Evolutionary conservation across 2,113 vertebrate species (phyloP).

Genomic region (Otocyon megalotis): DNA sequence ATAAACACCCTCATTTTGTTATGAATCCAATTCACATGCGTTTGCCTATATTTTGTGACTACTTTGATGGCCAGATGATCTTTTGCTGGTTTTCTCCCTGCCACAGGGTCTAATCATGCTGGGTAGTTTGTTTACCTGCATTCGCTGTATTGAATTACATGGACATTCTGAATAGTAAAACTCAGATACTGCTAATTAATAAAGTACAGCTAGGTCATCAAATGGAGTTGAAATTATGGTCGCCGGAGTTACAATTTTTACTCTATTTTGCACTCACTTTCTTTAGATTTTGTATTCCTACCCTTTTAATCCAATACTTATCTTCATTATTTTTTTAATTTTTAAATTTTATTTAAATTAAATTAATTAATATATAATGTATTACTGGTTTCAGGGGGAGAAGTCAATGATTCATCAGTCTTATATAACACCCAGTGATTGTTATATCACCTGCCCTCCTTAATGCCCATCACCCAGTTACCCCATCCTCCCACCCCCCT

Average conservation of each 20-base stretch:
- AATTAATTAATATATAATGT: too few relatives aligned
- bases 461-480: too few relatives aligned
- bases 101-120: background rate
- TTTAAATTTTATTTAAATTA: too few relatives aligned
- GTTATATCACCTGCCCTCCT: too few relatives aligned
- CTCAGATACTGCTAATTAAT: background rate
- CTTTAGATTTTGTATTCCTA: background rate
- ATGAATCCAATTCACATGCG: background rate
- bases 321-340: too few relatives aligned
- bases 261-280: background rate
- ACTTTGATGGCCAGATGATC: background rate
- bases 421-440: too few relatives aligned
- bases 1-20: background rate
- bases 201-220: background rate
- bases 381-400: too few relatives aligned
- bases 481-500: too few relatives aligned
- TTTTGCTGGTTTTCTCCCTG: background rate
- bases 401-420: too few relatives aligned
- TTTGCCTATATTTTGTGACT: background rate
- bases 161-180: background rate
- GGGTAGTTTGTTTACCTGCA: background rate
- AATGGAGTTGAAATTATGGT: background rate
- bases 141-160: background rate
- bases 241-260: background rate
- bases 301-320: conserved; percentile 34